Evolutionary conservation across 2,888 invertebrate species (phyloP), one percentile per base, ranked within the genome.

Genomic region (Anarsia innoxiella): DNA sequence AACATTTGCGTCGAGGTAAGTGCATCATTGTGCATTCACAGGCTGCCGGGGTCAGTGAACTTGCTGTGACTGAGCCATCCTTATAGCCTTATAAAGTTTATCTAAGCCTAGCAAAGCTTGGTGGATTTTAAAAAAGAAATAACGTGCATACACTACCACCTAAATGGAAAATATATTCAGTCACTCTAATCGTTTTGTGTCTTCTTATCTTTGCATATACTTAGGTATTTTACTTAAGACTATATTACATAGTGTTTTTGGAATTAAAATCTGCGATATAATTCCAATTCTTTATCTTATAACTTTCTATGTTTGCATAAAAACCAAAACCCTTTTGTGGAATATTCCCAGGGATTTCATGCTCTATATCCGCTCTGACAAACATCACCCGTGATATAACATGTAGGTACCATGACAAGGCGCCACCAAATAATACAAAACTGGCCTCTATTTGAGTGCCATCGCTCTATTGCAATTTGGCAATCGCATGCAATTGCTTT

Each of bases 21-120:
- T 57, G 64, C 70, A 72, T 72, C 69, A 67, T 70, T 73, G 64
- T 71, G 71, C 69, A 77, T 78, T 73, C 75, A 59, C 61, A 46
- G 49, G 42, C 54, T 53, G 45, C 36, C 40, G 39, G 50, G 56
- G 59, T 65, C 59, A 51, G 29, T 40, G 63, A 60, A 48, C 52
- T n/a, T n/a, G n/a, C 39, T 31, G 29, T 35, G 40, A 41, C n/a
- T 26, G 40, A 37, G 42, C 39, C 38, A 37, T n/a, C n/a, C 37
- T 37, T 23, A 28, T 9, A 28, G 37, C 15, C 13, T 34, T 14
- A n/a, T 26, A 19, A 15, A 15, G 16, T 31, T 35, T 3, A 26
- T 15, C 23, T 32, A 12, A 1, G 11, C 1, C 8, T 23, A 13
- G n/a, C 23, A 6, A 9, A 15, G 15, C 3, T 5, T 19, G 8